Base-by-base conservation (phyloP, 2,113 vertebrate species). In the Oenanthe melanoleuca region DNA sequence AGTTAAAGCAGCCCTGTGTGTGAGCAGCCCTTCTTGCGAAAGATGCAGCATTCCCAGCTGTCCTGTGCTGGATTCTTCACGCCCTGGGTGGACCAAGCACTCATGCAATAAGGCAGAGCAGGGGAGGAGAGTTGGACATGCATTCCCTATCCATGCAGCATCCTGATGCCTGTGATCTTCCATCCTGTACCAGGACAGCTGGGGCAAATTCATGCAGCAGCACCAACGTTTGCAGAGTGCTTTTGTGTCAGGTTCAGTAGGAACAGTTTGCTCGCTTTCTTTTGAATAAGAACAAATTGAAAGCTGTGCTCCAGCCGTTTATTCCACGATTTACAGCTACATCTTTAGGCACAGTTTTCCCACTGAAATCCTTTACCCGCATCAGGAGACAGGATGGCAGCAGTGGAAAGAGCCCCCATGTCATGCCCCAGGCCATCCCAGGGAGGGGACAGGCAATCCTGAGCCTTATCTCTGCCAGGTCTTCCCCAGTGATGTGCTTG, bases 201-300 rank as follows among this genome's bases (percentile, higher is more conserved):
- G 28, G 44, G 64, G 56, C 64, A 86, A 80, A 55, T 23, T 19
- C 42, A 1, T 44, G 72, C 66, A 80, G 50, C 70, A 67, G 2
- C 0, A 2, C 10, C 20, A 77, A 6, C 0, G 0, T 57, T 53
- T 14, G 1, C 64, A 47, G 29, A 5, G 20, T 34, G 63, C 26
- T 88, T 78, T 74, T 56, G 2, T 53, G 53, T 87, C 47, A 22
- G 42, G 85, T 19, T 86, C 45, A 52, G 26, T 28, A 80, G 47
- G 52, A 86, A 63, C 49, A 31, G 17, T 64, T 63, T 63, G 7
- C 42, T 79, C n/a, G 6, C 26, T 47, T 80, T 16, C 55, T 52
- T 89, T 85, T 44, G 60, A 80, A 25, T 45, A 64, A 44, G 52
- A 90, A 42, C 40, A 34, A 44, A 34, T 28, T 5, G 56, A 88